Evolutionary conservation across 2,888 invertebrate species (phyloP), one percentile per base, ranked within the genome.

Genomic region (Synergus gifuensis): DNA sequence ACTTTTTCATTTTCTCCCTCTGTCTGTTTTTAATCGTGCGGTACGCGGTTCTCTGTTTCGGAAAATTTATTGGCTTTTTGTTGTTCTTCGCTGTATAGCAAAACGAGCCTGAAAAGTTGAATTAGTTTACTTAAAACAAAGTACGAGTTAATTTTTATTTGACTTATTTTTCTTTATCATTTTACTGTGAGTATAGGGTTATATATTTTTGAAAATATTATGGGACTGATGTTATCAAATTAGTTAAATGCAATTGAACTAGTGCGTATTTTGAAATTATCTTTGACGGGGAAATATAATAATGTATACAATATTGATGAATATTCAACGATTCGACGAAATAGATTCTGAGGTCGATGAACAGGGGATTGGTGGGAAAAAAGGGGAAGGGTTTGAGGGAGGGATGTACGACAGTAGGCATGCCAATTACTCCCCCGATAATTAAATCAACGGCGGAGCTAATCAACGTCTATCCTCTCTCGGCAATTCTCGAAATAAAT

Each of bases 401-500:
- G 63, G 81, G 42, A 67, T 54, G 77, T 62, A 85, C 84, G 86
- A 85, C 86, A 87, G 86, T 87, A 85, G 88, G 89, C 89, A 90
- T 91, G 88, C 90, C 90, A 91, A 91, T 91, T 90, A 90, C 88
- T 90, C 89, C 89, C 89, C 84, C 85, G 87, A 87, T 91, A 91
- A 91, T 91, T 91, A 91, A 91, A 91, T 91, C 91, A 90, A 90
- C 90, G 89, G 88, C 89, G 87, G 86, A 87, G 89, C 90, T 91
- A 90, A 91, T 91, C 90, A 91, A 90, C 86, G 87, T 82, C 81
- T 76, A 82, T 78, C 76, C 78, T 79, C 83, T 81, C 80, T 58
- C 78, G 81, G 79, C 81, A 82, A 84, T 80, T 79, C 77, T 79
- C 42, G 58, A 85, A 85, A 85, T 86, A 86, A 84, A 85, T 81